Conservation (phyloP, 1,140 invertebrate genomes). For the Heliconius eleuchia region DNA sequence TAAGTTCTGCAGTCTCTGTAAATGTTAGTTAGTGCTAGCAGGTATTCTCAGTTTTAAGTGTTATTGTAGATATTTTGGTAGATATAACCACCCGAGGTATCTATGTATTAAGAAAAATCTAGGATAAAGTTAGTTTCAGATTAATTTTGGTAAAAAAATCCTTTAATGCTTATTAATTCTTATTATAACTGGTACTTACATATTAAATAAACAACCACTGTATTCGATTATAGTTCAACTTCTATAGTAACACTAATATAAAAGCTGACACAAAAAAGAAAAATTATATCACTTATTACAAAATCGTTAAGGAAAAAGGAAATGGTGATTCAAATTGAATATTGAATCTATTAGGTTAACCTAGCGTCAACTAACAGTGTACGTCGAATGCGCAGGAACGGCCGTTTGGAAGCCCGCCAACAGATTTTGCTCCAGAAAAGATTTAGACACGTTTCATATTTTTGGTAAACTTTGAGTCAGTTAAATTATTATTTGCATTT, state of each 20-base stretch:
- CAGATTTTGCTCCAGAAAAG: conserved; percentile 37
- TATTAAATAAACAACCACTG: not conserved
- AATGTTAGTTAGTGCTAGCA: conserved; percentile 13
- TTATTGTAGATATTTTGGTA: conserved; percentile 11
- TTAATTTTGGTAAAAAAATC: too few species aligned
- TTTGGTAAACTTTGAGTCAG: not conserved
- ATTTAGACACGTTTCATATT: conserved; percentile 37
- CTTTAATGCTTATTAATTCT: too few species aligned
- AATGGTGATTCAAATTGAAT: conserved; percentile 51
- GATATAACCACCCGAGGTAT: not conserved
- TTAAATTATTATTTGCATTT: not conserved
- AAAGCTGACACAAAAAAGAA: not conserved
- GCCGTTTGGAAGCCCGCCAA: conserved; percentile 44
- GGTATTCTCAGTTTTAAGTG: conserved; percentile 7
- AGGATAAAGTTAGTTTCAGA: too few species aligned
- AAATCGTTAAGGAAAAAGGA: conserved; percentile 3
- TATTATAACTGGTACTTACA: too few species aligned
- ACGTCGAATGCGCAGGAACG: conserved; percentile 53
- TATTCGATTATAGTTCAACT: not conserved
- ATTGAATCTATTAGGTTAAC: conserved; percentile 63
- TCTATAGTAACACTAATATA: not conserved
- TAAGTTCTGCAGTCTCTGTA: conserved; percentile 14
- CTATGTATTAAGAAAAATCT: not conserved
- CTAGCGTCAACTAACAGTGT: conserved; percentile 57
- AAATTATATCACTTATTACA: not conserved